Percentiles rank a stretch among this genome's conserved stretches.
phyloP scores from a whole-genome alignment of 2,888 invertebrate species.

The Archips xylosteana region DNA sequence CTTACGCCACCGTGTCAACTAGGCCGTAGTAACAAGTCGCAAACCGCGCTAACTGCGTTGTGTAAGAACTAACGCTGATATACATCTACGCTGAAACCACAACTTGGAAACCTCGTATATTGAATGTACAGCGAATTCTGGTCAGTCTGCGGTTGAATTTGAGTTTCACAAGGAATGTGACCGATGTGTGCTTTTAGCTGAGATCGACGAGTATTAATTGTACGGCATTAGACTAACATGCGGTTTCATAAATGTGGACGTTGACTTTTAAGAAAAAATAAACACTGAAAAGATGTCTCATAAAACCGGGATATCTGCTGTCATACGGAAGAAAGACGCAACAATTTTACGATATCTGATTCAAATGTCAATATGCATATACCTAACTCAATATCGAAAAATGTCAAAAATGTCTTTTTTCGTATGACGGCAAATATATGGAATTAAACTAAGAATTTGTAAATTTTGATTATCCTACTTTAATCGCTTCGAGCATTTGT shows the following conservation, averaged over 20 bases:
- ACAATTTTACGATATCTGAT: background rate
- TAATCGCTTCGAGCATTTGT: background rate
- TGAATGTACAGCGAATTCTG: constrained; percentile 39
- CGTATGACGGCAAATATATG: no score
- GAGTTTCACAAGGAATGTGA: constrained; percentile 33
- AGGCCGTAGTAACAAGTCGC: constrained; percentile 72
- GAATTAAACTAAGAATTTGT: no score
- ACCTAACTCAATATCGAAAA: no score
- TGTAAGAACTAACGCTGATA: constrained; percentile 47
- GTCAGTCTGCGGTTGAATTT: constrained; percentile 39
- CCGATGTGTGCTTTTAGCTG: background rate
- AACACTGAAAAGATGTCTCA: background rate
- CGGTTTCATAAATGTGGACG: background rate
- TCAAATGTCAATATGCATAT: no score
- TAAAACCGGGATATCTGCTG: background rate
- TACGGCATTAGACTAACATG: background rate
- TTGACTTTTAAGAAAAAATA: background rate
- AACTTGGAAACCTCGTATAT: constrained; percentile 36
- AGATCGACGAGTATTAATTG: background rate
- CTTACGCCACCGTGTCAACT: constrained; percentile 72
- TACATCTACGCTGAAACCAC: constrained; percentile 46
- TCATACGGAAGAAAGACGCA: background rate
- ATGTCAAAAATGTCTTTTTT: no score
- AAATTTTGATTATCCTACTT: background rate
- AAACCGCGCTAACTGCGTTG: constrained; percentile 58